These are phyloP conservation scores for Manacus vitellinus DNA, from an alignment of 2,113 vertebrate species.

Conservation along the genomic window DNA sequence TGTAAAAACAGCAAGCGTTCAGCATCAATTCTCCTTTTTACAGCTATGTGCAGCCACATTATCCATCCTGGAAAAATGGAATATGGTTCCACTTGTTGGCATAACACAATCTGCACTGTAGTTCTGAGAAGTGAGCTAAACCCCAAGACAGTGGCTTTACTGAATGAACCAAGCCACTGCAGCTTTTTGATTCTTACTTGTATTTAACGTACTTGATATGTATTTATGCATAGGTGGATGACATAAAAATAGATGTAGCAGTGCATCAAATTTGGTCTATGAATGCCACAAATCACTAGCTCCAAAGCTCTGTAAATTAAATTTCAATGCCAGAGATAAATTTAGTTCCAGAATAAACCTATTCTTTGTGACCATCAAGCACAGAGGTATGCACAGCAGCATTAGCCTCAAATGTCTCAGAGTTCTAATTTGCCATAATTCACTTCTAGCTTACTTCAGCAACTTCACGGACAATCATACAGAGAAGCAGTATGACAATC, in stretches of 20 bases:
- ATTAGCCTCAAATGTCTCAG: neutral
- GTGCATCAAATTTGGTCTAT: neutral
- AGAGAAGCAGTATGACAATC: neutral
- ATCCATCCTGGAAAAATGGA: neutral
- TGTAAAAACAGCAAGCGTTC: neutral
- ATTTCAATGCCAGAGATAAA: neutral
- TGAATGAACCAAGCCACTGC: neutral
- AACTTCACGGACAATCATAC: neutral
- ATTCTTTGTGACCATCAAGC: neutral
- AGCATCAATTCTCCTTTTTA: neutral
- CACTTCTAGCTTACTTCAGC: neutral
- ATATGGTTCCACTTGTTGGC: neutral
- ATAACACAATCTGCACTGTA: neutral
- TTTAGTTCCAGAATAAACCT: neutral
- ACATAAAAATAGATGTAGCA: neutral
- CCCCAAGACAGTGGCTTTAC: neutral
- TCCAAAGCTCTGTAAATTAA: neutral
- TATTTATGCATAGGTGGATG: neutral
- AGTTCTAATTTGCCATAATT: slow-evolving; percentile 19
- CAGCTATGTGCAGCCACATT: neutral
- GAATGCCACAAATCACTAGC: neutral
- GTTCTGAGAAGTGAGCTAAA: neutral
- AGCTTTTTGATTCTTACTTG: neutral
- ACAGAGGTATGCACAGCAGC: neutral
- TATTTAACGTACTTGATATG: neutral